Conservation (phyloP, 2,113 vertebrate genomes). For the Geococcyx californianus region DNA sequence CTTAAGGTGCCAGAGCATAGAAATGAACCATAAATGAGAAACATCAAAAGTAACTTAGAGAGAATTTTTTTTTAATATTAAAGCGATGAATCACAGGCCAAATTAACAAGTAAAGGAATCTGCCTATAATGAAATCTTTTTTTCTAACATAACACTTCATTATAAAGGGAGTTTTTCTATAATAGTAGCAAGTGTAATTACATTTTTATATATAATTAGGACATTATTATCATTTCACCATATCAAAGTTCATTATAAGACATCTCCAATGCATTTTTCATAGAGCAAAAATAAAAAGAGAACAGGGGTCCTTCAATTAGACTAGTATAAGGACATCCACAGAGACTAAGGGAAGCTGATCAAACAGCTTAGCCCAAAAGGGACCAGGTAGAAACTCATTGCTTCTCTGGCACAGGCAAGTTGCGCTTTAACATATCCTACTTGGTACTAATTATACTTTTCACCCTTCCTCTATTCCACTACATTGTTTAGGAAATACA, state of each 20-base stretch:
- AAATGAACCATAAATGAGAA: constrained; percentile 81
- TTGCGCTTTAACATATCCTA: constrained; percentile 51
- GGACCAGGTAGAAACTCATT: constrained; percentile 77
- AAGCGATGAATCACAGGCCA: constrained; percentile 81
- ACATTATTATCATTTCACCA: constrained; percentile 88
- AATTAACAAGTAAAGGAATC: constrained; percentile 84
- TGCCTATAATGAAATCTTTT: constrained; percentile 82
- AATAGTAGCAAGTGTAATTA: constrained; percentile 87
- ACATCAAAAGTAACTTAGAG: constrained; percentile 84
- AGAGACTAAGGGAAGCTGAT: constrained; percentile 81
- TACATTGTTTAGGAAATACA: constrained; percentile 44
- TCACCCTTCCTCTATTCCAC: constrained; percentile 2
- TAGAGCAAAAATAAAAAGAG: constrained; percentile 84
- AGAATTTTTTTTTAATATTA: constrained; percentile 80
- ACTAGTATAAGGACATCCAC: constrained; percentile 81
- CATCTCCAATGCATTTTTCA: constrained; percentile 84
- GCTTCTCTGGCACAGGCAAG: constrained; percentile 72
- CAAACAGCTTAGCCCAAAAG: constrained; percentile 84
- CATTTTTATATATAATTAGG: constrained; percentile 88
- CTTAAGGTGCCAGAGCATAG: constrained; percentile 75
- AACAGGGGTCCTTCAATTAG: constrained; percentile 85
- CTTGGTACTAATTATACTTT: constrained; percentile 73
- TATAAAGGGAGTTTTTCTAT: constrained; percentile 85
- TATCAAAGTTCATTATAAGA: constrained; percentile 88
- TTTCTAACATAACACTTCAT: constrained; percentile 85